Evolutionary conservation across 2,888 invertebrate species (phyloP), one percentile per base, ranked within the genome.

Genomic region (Panopea generosa): DNA sequence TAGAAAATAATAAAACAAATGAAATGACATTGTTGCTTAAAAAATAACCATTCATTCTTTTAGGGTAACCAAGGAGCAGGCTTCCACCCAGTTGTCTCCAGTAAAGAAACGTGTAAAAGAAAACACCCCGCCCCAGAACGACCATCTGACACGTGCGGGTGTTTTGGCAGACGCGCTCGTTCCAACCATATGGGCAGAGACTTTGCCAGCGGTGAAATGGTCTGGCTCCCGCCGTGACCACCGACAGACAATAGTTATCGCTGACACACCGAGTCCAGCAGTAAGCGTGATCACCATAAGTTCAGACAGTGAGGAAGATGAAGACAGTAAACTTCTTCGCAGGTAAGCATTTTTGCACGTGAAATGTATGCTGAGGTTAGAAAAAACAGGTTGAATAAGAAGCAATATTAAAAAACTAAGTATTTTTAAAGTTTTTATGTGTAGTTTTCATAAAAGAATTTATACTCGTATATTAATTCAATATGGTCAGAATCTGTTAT

Each of bases 101-200:
- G 98, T 98, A 27, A 99, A 99, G 94, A 99, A 99, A 92, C 95
- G 98, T 20, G 98, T 98, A 50, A 98, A 98, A 93, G 98, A 98
- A 91, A 97, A 97, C 89, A 97, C 98, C 26, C 98, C 98, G 26
- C 98, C 93, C 11, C 83, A 84, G 65, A 57, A 65, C 55, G 55
- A 67, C n/a, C 27, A 62, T 55, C 74, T 47, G 52, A 50, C 56
- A 43, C 65, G 63, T 20, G 62, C 47, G 40, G 61, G 59, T 45
- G 45, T 67, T 14, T 70, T 27, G 49, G 81, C 76, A 14, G 86
- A 84, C 20, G 70, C 84, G 29, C 77, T 83, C 11, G 71, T 79
- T 20, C 79, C 85, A 9, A 74, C 77, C 50, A 81, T 84, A 38
- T 85, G 84, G 86, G 72, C 83, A 6, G 80, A 74, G 52, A 69